Base-by-base conservation (phyloP, 2,888 invertebrate species). In the Ephialtes manifestator region DNA sequence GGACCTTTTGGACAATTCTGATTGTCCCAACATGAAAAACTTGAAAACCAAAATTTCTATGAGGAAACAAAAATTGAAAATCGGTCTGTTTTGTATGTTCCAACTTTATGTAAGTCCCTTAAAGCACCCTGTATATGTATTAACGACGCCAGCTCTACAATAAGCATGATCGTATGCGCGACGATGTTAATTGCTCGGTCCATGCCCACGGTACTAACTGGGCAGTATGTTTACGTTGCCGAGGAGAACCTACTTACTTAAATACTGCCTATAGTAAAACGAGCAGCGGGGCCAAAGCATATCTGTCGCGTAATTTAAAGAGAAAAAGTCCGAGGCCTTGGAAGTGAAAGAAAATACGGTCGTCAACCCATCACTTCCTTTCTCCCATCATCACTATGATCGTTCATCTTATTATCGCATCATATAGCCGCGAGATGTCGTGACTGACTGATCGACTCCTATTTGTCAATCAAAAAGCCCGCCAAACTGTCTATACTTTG, bases 191-290 rank as follows among this genome's bases (percentile, higher is more conserved):
- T 55, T 55, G 13, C 24, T 55, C 20, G 24, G 55, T 55, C 5
- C 24, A 24, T 24, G 55, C 55, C 4, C 46, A 46, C 46, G 13
- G 24, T 11, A 15, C 11, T 4, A 1, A 13, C 24, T 4, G 24
- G 28, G 20, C 24, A 55, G 0, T 11, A 55, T 4, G 24, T 55
- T 24, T 24, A 55, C 55, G 0, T 55, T 15, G n/a, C 58, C 4
- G 13, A 24, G 58, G 46, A 48, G 24, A 68, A 68, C 35, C 68
- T 68, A 46, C 68, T 68, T 68, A 68, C 46, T 39, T 39, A 39
- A 39, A 46, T 46, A 46, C 46, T 46, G 46, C 4, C 13, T 46
- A 4, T 46, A 46, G 46, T 46, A 46, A 15, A 46, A 46, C 46
- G 15, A 15, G 46, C 3, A 46, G 5, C 48, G n/a, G 18, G 68